phyloP scores from a whole-genome alignment of 1,140 invertebrate species.

The Drosophila nikananu region DNA sequence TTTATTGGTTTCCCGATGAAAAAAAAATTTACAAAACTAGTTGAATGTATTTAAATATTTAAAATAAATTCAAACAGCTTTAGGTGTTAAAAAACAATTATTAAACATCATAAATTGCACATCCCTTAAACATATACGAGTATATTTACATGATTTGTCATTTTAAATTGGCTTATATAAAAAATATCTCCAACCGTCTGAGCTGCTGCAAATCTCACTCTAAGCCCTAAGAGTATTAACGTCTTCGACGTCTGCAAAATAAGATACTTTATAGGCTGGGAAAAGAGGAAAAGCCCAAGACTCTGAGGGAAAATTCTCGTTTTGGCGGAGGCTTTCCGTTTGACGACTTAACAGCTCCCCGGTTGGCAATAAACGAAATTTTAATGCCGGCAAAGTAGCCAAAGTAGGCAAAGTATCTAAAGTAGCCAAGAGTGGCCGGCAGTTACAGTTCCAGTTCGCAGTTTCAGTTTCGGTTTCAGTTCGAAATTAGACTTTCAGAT shows the following conservation, averaged over 20 bases:
- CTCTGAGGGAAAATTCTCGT: conserved; percentile 18
- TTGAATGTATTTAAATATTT: neutral
- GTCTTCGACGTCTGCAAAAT: conserved; percentile 20
- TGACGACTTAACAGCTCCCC: conserved; percentile 63
- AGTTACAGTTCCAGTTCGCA: conserved; percentile 28
- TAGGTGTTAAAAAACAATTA: neutral
- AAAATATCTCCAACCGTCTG: conserved; percentile 1
- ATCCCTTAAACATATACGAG: neutral
- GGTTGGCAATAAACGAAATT: conserved; percentile 67
- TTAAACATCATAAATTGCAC: neutral
- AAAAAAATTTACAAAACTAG: neutral
- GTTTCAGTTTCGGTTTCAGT: conserved; percentile 8
- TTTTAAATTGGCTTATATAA: conserved; percentile 3
- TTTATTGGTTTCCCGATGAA: neutral
- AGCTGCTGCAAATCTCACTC: conserved; percentile 8
- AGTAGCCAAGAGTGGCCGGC: conserved; percentile 41
- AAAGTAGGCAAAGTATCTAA: conserved; percentile 61
- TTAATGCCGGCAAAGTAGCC: conserved; percentile 55
- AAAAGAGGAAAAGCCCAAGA: neutral
- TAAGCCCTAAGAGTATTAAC: conserved; percentile 38
- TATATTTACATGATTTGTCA: neutral
- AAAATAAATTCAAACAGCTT: neutral
- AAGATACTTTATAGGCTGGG: conserved; percentile 24
- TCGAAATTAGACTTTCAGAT: conserved; percentile 61
- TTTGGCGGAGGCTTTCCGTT: conserved; percentile 26